Evolutionary conservation across 1,140 invertebrate genomes (phyloP), one percentile per base, ranked within the genome.

Genomic region (Drosophila triauraria): DNA sequence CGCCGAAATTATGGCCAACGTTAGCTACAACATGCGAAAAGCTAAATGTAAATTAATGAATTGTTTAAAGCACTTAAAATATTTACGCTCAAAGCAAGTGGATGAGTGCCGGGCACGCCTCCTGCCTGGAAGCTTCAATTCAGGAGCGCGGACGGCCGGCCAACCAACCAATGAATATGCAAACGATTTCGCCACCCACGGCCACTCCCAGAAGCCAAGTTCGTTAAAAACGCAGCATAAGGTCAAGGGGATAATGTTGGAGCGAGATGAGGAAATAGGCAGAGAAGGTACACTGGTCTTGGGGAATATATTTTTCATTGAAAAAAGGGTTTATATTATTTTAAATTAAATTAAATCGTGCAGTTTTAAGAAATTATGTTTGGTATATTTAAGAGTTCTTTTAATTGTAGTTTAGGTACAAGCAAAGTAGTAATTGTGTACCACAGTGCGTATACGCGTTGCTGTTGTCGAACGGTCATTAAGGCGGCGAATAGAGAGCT

Each of bases 141-240:
- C 20, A 27, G 50, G 35, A 32, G 48, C 63, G 20, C 30, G 56
- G 57, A 17, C 35, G 60, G 61, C 15, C 35, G 61, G 79, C 71
- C 87, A 74, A 80, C 71, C 87, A 78, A 84, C 84, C 83, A 70
- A 88, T 88, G 84, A 88, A 88, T 88, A 88, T 88, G 84, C 84
- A 88, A 88, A 83, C 61, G 72, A 72, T 71, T 71, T 44, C 47
- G 27, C 60, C 17, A 47, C 51, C 56, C 68, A 65, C 42, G 23
- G 38, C 57, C 57, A 60, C 69, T 54, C 25, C 58, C 25, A 20
- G 44, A 10, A 43, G 65, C 54, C 63, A 71, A 83, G 84, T 86
- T 82, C 79, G 82, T 82, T 86, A 85, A 75, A 83, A 69, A 62
- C 75, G 78, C 65, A 62, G 62, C 70, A 62, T 50, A 82, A 85